Percentiles rank a stretch among this genome's conserved stretches.
phyloP scores from a whole-genome alignment of 1,140 invertebrate species.

The Protaetia brevitarsis region DNA sequence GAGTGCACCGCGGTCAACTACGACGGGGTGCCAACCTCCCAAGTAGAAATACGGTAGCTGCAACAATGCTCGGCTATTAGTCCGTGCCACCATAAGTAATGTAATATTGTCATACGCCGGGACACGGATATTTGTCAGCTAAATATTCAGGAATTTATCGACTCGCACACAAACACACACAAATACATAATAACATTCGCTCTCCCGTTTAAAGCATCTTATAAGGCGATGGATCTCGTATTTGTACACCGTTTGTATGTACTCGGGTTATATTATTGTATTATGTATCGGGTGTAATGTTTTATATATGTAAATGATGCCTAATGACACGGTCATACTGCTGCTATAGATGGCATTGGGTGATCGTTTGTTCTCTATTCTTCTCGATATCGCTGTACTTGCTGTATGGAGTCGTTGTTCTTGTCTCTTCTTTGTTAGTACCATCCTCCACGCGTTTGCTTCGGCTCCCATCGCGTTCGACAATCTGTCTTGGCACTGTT shows the following conservation, averaged over 20 bases:
- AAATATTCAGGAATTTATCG: conserved; percentile 31
- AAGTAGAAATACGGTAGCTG: conserved; percentile 40
- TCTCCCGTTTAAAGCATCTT: no score
- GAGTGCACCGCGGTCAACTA: conserved; percentile 19
- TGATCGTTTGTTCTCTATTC: conserved; percentile 3
- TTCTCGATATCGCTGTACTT: no score
- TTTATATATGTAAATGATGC: conserved; percentile 26
- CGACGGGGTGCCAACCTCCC: conserved; percentile 34
- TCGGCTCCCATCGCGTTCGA: conserved; percentile 2
- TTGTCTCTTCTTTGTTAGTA: not conserved
- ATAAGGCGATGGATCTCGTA: conserved; percentile 2
- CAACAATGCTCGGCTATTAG: conserved; percentile 37
- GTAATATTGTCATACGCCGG: conserved; percentile 37
- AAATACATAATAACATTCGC: no score
- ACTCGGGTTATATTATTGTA: no score
- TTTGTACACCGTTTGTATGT: not conserved
- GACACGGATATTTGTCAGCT: conserved; percentile 37
- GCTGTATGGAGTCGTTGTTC: conserved; percentile 13
- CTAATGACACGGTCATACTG: conserved; percentile 22
- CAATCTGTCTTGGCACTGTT: not conserved
- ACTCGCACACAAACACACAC: conserved; percentile 1
- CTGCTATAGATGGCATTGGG: not conserved
- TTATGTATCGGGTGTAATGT: conserved; percentile 10
- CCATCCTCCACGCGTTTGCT: not conserved
- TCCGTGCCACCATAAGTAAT: conserved; percentile 39